Percentiles rank a stretch among this genome's conserved stretches.
phyloP scores from a whole-genome alignment of 2,888 invertebrate genomes.

The Hylaea fasciaria region DNA sequence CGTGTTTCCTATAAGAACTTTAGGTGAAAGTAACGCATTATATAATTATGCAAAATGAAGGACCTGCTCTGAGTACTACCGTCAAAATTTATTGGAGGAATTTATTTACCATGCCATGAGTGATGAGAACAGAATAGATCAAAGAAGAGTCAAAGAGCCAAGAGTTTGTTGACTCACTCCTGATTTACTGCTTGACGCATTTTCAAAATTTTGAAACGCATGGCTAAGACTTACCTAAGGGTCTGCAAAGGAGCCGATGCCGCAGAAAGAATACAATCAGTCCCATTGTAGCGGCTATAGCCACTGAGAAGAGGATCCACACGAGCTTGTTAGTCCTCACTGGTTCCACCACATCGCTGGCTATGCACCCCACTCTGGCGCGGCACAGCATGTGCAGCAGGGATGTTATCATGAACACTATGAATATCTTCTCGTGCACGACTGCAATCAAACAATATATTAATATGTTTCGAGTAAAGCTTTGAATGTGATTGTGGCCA shows the following conservation, averaged over 20 bases:
- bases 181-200: no score
- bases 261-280: constrained; percentile 94
- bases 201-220: background rate
- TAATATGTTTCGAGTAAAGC: background rate
- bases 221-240: constrained; percentile 88
- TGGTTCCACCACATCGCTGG: constrained; percentile 76
- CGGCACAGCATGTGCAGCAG: constrained; percentile 90
- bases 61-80: no score
- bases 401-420: constrained; percentile 94
- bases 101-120: no score
- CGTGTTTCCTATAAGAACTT: no score
- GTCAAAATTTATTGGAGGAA: no score
- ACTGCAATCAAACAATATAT: constrained; percentile 80
- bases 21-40: no score
- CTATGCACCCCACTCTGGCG: constrained; percentile 75
- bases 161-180: background rate
- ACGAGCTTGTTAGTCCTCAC: constrained; percentile 88
- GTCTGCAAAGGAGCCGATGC: constrained; percentile 95
- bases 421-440: constrained; percentile 95
- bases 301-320: constrained; percentile 89
- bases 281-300: constrained; percentile 91
- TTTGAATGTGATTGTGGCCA: background rate
- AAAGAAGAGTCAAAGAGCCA: no score
- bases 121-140: no score
- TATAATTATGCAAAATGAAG: no score